Conservation (phyloP, 2,888 invertebrate genomes). For the Chrysolina haemoptera region DNA sequence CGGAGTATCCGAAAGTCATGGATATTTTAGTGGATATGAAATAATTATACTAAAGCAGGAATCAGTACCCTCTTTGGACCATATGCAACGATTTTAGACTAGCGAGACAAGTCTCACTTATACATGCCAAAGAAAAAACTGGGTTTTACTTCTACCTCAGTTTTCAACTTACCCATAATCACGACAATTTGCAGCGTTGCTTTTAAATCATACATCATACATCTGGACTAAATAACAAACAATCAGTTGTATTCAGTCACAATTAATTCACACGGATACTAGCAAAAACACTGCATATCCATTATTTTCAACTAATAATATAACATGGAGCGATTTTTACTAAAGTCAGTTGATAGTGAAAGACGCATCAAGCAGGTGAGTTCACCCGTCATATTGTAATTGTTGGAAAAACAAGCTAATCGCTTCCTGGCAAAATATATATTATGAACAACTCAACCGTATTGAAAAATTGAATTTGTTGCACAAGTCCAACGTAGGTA, state of each 20-base stretch:
- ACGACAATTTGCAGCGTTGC: no score
- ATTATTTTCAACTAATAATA: neutral
- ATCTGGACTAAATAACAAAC: neutral
- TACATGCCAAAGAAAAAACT: no score
- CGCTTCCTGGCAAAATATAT: neutral
- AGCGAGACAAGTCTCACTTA: no score
- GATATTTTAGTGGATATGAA: no score
- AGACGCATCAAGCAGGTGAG: neutral
- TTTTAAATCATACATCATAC: neutral
- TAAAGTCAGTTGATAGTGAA: neutral
- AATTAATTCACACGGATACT: neutral
- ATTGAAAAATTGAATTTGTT: neutral
- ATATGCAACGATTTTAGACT: no score
- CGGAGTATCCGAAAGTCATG: no score
- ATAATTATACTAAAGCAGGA: no score
- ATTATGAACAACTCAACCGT: no score
- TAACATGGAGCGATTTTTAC: neutral
- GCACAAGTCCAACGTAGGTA: no score
- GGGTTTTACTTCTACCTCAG: no score
- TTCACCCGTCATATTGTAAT: neutral
- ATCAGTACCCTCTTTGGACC: no score
- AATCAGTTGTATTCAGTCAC: neutral
- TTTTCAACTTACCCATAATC: no score
- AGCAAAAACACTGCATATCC: neutral
- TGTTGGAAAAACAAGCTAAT: neutral